phyloP scores from a whole-genome alignment of 2,888 invertebrate genomes.

The Mesochorus sp. region DNA sequence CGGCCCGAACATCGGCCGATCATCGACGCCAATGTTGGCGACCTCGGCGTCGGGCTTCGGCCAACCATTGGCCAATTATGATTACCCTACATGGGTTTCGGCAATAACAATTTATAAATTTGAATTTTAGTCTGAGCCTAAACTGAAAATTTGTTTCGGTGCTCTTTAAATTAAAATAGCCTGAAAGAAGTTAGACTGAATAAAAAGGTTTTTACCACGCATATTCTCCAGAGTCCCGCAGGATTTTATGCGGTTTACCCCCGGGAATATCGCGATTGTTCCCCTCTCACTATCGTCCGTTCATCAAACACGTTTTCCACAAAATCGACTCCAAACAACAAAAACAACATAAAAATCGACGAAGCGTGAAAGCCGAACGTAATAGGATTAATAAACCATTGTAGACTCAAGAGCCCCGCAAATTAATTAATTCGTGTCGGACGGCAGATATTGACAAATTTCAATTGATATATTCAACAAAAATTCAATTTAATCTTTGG shows the following conservation, averaged over 20 bases:
- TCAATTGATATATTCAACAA: neutral
- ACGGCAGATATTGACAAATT: neutral
- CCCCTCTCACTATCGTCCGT: neutral
- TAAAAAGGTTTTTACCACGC: neutral
- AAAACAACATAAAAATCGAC: constrained; percentile 20
- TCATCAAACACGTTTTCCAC: constrained; percentile 36
- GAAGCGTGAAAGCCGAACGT: constrained; percentile 1
- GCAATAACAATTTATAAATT: too few species aligned
- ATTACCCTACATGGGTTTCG: too few species aligned
- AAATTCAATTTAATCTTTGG: neutral
- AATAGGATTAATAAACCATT: constrained; percentile 9
- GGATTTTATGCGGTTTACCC: constrained; percentile 15
- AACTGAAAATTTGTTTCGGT: too few species aligned
- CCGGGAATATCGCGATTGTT: constrained; percentile 27
- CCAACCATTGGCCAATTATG: too few species aligned
- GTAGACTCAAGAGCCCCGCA: constrained; percentile 4
- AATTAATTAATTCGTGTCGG: constrained; percentile 21
- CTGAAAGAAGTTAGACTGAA: too few species aligned
- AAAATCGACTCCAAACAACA: neutral
- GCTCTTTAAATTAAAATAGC: too few species aligned
- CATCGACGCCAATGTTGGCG: too few species aligned
- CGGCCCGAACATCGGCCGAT: too few species aligned
- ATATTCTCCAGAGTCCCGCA: constrained; percentile 14
- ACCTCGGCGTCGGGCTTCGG: too few species aligned
- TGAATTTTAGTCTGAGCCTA: too few species aligned